phyloP scores from a whole-genome alignment of 1,140 invertebrate genomes.

The Antheraea mylitta region DNA sequence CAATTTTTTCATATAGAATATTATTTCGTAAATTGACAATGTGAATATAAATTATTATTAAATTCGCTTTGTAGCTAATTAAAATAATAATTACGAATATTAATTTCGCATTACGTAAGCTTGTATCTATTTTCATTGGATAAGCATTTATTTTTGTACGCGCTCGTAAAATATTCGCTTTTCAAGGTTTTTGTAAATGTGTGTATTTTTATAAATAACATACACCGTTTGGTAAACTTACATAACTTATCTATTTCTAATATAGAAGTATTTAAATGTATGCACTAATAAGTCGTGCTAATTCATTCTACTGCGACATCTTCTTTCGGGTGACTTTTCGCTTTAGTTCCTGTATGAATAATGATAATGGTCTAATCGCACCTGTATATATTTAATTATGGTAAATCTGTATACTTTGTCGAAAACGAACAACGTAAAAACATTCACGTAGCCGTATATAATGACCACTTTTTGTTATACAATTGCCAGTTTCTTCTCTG shows the following conservation, averaged over 20 bases:
- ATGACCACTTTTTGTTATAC: constrained; percentile 24
- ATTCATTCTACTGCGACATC: too few relatives aligned
- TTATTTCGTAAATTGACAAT: constrained; percentile 29
- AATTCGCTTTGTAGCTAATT: neutral
- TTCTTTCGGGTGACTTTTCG: neutral
- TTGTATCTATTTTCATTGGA: constrained; percentile 15
- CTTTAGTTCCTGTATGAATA: neutral
- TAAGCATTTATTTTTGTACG: constrained; percentile 18
- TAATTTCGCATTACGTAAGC: constrained; percentile 15
- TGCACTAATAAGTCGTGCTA: too few relatives aligned
- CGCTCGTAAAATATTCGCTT: constrained; percentile 10
- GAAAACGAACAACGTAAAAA: neutral
- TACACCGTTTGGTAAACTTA: too few relatives aligned
- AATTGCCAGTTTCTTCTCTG: constrained; percentile 31
- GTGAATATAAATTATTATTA: neutral
- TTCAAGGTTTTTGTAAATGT: constrained; percentile 12
- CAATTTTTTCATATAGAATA: constrained; percentile 39
- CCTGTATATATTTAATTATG: constrained; percentile 17
- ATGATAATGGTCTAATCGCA: constrained; percentile 8
- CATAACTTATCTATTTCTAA: too few relatives aligned
- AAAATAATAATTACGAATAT: neutral
- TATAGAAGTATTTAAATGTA: too few relatives aligned
- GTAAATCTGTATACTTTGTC: neutral
- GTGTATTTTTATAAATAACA: constrained; percentile 9
- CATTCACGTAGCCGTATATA: constrained; percentile 23